phyloP scores from a whole-genome alignment of 2,797 vertebrate genomes.

The Varecia variegata region DNA sequence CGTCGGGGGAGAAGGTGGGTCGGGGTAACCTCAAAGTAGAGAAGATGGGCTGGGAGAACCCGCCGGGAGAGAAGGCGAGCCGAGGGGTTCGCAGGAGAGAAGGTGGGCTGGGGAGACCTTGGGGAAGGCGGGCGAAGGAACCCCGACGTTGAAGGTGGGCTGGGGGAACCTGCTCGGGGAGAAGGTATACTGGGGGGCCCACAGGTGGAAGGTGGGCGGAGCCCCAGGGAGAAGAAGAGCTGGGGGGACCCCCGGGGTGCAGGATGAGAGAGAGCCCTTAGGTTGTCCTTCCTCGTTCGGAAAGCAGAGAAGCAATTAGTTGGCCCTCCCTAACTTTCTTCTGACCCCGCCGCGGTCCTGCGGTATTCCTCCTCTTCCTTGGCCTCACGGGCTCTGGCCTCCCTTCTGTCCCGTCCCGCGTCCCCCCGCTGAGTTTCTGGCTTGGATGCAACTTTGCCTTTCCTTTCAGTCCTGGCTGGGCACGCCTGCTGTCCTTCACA shows the following conservation, averaged over 20 bases:
- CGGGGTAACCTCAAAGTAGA: background rate
- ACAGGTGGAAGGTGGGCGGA: background rate
- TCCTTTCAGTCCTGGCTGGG: background rate
- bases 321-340: conserved; percentile 47
- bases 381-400: background rate
- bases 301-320: background rate
- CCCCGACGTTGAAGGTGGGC: background rate
- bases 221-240: background rate
- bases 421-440: background rate
- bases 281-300: background rate
- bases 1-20: background rate
- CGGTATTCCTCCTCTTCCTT: background rate
- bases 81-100: background rate
- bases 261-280: background rate
- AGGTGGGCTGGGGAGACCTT: background rate
- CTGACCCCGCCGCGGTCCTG: background rate
- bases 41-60: background rate
- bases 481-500: background rate
- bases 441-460: background rate
- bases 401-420: background rate
- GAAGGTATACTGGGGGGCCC: background rate
- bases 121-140: background rate
- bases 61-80: background rate
- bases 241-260: background rate
- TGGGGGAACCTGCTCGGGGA: background rate